Evolutionary conservation across 2,797 vertebrate genomes (phyloP).

Genomic region (Columba guinea): DNA sequence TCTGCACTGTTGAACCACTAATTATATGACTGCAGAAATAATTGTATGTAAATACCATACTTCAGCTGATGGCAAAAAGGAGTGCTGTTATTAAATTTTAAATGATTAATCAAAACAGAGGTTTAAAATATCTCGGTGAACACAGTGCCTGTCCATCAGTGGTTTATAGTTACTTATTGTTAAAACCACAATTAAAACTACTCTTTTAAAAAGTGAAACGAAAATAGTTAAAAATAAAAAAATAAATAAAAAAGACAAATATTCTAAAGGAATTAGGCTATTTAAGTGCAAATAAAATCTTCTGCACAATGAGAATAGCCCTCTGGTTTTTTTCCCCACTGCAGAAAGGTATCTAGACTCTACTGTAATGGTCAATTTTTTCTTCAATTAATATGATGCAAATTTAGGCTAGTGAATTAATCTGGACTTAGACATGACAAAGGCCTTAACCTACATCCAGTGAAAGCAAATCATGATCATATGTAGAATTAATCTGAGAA

Average conservation of each 20-base stretch:
- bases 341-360: not conserved
- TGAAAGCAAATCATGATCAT: not conserved
- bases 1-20: not conserved
- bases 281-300: not conserved
- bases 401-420: not conserved
- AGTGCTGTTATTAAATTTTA: not conserved
- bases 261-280: not conserved
- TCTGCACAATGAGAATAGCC: not conserved
- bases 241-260: not conserved
- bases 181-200: not conserved
- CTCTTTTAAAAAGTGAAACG: not conserved
- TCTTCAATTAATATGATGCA: not conserved
- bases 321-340: not conserved
- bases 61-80: not conserved
- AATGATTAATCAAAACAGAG: not conserved
- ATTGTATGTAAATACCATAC: not conserved
- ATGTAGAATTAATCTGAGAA: not conserved
- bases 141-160: not conserved
- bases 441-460: not conserved
- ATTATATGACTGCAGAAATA: constrained; percentile 13
- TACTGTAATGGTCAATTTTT: not conserved
- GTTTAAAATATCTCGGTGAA: not conserved
- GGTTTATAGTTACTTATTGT: not conserved
- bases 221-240: not conserved
- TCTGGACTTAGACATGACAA: not conserved